Percentiles rank a stretch among this genome's conserved stretches.
These are phyloP conservation scores for Petrocephalus microphthalmus DNA, from an alignment of 2,113 vertebrate species.

Conservation along the genomic window DNA sequence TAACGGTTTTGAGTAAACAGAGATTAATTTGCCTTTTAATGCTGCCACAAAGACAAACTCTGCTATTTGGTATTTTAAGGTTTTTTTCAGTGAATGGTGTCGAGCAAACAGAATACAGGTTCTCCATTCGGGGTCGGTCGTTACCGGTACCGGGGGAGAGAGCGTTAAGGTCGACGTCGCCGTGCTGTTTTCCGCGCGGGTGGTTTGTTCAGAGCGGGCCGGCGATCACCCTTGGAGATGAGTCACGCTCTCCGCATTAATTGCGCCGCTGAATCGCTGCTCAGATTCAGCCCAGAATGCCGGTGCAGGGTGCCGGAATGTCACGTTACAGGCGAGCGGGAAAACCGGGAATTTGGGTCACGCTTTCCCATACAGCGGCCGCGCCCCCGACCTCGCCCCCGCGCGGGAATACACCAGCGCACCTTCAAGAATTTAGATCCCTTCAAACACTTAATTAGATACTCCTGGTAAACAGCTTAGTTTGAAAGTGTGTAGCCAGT, in stretches of 20 bases:
- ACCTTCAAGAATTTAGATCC: neutral
- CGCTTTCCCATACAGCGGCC: neutral
- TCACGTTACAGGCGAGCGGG: neutral
- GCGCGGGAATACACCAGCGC: neutral
- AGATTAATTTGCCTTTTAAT: neutral
- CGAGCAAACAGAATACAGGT: neutral
- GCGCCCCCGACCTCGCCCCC: neutral
- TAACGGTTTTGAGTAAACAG: neutral
- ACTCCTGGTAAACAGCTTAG: neutral
- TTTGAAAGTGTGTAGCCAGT: neutral
- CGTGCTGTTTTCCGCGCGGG: neutral
- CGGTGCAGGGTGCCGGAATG: neutral
- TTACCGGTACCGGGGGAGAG: neutral
- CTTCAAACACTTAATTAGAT: neutral
- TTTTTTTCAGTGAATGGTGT: neutral
- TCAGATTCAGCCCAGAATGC: neutral
- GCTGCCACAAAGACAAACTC: neutral
- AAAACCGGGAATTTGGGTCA: neutral
- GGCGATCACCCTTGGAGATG: neutral
- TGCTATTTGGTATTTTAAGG: slow-evolving; percentile 6
- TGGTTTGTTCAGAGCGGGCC: neutral
- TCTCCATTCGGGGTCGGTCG: neutral
- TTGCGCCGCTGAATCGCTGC: neutral
- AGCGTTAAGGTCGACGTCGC: neutral
- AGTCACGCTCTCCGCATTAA: neutral